Evolutionary conservation across 1,140 invertebrate genomes (phyloP).

Genomic region (Drosophila subobscura): DNA sequence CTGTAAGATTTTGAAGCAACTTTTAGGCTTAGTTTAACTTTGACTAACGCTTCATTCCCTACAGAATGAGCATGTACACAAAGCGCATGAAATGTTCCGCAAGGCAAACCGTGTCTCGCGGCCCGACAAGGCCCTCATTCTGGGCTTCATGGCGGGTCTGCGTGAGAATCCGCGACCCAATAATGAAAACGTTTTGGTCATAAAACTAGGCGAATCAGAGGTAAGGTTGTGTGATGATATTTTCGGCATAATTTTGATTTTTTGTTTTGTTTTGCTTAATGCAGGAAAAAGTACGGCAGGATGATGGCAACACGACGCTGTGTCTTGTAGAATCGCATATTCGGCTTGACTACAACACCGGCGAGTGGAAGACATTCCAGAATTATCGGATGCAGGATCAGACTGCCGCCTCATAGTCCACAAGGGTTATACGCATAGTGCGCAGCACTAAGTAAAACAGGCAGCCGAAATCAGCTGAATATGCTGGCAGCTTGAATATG

Average conservation of each 20-base stretch:
- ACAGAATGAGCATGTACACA: slow-evolving; percentile 96
- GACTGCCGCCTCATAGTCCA: slow-evolving; percentile 72
- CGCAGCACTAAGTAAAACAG: slow-evolving; percentile 55
- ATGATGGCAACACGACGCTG: slow-evolving; percentile 85
- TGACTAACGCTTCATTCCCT: slow-evolving; percentile 16
- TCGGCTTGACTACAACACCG: slow-evolving; percentile 94
- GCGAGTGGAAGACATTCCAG: slow-evolving; percentile 93
- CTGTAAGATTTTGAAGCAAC: slow-evolving; percentile 85
- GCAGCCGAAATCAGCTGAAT: slow-evolving; percentile 12
- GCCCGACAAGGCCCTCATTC: slow-evolving; percentile 97
- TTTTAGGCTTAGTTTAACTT: neutral
- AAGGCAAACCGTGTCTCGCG: slow-evolving; percentile 97
- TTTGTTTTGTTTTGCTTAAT: neutral
- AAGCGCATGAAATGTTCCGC: slow-evolving; percentile 98
- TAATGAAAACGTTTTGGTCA: slow-evolving; percentile 82
- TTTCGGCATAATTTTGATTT: neutral
- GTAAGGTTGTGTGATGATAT: slow-evolving; percentile 50
- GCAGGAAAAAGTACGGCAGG: slow-evolving; percentile 88
- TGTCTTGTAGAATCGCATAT: slow-evolving; percentile 92
- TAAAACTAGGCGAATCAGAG: slow-evolving; percentile 82
- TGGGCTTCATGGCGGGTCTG: slow-evolving; percentile 98
- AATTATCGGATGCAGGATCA: slow-evolving; percentile 86
- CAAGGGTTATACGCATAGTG: slow-evolving; percentile 75
- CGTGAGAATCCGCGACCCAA: slow-evolving; percentile 82
- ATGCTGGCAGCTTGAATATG: slow-evolving; percentile 14